These are phyloP conservation scores for Crotalus helleri DNA, from an alignment of 2,113 vertebrate genomes.

Conservation along the genomic window DNA sequence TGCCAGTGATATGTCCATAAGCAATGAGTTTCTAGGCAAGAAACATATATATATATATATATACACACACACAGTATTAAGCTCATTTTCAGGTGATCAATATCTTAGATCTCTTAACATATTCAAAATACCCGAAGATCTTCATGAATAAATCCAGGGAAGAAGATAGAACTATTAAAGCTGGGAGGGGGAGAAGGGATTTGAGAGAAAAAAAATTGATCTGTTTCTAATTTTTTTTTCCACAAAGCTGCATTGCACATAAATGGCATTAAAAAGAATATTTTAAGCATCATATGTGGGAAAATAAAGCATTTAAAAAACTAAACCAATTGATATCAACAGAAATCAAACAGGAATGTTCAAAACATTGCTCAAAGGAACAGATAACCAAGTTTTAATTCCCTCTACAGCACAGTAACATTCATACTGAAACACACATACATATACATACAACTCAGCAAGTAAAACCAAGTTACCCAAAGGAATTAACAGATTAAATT, in stretches of 20 bases:
- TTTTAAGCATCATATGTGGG: background rate
- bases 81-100: background rate
- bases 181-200: background rate
- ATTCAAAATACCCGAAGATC: background rate
- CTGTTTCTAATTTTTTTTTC: background rate
- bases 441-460: background rate
- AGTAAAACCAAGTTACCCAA: background rate
- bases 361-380: background rate
- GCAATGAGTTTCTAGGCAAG: constrained; percentile 89
- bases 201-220: background rate
- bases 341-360: background rate
- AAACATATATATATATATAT: constrained; percentile 5
- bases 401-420: background rate
- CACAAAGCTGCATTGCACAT: background rate
- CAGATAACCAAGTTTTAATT: background rate
- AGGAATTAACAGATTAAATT: background rate
- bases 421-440: background rate
- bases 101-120: background rate
- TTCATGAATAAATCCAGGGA: background rate
- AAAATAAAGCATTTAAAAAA: background rate
- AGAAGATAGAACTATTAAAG: background rate
- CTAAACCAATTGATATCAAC: background rate
- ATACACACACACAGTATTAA: background rate
- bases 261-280: background rate
- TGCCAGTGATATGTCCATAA: constrained; percentile 96